Evolutionary conservation across 2,888 invertebrate species (phyloP).

Genomic region (Micropterix aruncella): DNA sequence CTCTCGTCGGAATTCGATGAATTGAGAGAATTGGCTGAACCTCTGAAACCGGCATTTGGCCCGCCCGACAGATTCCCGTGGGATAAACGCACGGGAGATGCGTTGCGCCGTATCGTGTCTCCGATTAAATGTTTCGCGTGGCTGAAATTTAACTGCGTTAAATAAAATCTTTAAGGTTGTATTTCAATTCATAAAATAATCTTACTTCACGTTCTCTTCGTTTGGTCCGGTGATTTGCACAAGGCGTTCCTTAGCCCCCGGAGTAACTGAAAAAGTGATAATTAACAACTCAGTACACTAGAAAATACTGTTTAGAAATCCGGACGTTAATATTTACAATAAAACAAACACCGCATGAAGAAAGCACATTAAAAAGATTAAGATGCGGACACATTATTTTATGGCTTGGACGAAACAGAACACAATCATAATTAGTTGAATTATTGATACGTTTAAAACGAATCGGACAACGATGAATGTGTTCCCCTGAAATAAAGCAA

Average conservation of each 20-base stretch:
- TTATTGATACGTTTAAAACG: too few relatives aligned
- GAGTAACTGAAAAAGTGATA: constrained; percentile 82
- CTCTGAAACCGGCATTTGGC: constrained; percentile 43
- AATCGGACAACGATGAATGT: too few relatives aligned
- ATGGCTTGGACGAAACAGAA: too few relatives aligned
- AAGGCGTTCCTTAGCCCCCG: constrained; percentile 87
- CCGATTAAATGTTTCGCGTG: constrained; percentile 89
- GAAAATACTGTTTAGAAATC: too few relatives aligned
- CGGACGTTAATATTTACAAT: too few relatives aligned
- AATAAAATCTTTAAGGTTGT: background rate
- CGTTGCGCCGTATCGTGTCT: constrained; percentile 89
- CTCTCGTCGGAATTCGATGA: constrained; percentile 56
- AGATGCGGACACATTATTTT: too few relatives aligned
- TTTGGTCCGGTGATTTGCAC: constrained; percentile 92
- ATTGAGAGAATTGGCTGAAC: constrained; percentile 66
- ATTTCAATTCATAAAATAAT: too few relatives aligned
- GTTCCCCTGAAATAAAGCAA: too few relatives aligned
- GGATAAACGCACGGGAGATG: constrained; percentile 71
- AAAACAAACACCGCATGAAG: too few relatives aligned
- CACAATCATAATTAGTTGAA: too few relatives aligned
- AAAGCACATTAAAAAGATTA: too few relatives aligned
- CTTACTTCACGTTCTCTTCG: constrained; percentile 86
- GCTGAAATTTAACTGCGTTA: constrained; percentile 27
- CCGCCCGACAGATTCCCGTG: constrained; percentile 16
- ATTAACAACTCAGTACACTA: too few relatives aligned